Evolutionary conservation across 2,888 invertebrate species (phyloP).

Genomic region (Cantharis rufa): DNA sequence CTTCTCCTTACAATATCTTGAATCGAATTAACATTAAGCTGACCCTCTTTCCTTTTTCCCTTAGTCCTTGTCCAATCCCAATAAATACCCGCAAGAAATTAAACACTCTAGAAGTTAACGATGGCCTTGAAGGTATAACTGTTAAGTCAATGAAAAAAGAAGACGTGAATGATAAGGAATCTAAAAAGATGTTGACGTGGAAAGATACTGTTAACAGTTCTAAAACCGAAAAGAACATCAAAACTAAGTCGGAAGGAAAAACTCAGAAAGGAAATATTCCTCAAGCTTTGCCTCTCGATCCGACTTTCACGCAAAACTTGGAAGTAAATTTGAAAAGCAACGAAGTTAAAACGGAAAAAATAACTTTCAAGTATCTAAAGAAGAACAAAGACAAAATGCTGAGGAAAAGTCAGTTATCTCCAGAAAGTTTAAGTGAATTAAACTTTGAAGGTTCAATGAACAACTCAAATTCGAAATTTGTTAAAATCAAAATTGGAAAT

Average conservation of each 20-base stretch:
- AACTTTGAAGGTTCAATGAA: not conserved
- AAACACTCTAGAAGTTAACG: constrained; percentile 52
- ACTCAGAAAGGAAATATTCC: not conserved
- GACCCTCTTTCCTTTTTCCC: constrained; percentile 45
- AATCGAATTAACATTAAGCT: not conserved
- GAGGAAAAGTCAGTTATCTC: not conserved
- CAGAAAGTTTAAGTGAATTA: not conserved
- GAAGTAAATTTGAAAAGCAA: not conserved
- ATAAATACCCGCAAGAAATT: constrained; percentile 44
- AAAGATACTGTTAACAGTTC: constrained; percentile 37
- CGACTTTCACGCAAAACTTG: not conserved
- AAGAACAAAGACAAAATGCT: not conserved
- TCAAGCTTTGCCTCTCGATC: not conserved
- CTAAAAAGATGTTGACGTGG: constrained; percentile 46
- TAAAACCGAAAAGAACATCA: not conserved
- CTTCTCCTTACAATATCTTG: constrained; percentile 44
- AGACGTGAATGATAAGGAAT: constrained; percentile 2
- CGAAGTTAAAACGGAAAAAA: not conserved
- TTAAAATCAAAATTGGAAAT: not conserved
- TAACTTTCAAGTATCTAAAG: not conserved
- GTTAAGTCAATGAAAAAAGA: constrained; percentile 42
- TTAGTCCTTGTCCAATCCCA: constrained; percentile 37
- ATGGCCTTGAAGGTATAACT: constrained; percentile 44
- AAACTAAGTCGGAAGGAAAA: not conserved
- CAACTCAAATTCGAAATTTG: not conserved